Conservation (phyloP, 2,888 invertebrate species). For the Orthonychiurus folsomi region DNA sequence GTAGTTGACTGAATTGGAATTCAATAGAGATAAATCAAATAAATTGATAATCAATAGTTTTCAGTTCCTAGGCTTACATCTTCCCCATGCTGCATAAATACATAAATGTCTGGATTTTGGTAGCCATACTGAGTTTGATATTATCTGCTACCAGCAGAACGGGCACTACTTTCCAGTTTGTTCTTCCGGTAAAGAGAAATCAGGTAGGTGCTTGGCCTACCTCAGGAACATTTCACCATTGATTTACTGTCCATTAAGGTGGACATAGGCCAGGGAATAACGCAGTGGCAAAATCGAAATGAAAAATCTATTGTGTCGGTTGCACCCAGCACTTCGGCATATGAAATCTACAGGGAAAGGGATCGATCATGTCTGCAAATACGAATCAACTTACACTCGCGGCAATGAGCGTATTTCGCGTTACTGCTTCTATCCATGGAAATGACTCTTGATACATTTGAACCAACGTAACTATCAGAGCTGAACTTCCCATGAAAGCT, state of each 20-base stretch:
- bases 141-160: too few relatives aligned
- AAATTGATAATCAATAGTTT: too few relatives aligned
- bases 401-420: slow-evolving; percentile 59
- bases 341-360: not conserved
- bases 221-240: too few relatives aligned
- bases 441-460: slow-evolving; percentile 50
- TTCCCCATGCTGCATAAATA: too few relatives aligned
- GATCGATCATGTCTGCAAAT: not conserved
- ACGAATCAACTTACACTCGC: slow-evolving; percentile 51
- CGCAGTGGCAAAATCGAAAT: not conserved
- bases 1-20: too few relatives aligned
- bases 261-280: not conserved
- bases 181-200: too few relatives aligned
- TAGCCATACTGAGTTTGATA: too few relatives aligned
- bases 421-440: slow-evolving; percentile 61
- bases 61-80: too few relatives aligned
- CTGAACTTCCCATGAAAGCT: slow-evolving; percentile 54
- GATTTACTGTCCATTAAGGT: not conserved
- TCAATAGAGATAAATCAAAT: too few relatives aligned
- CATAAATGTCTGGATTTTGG: too few relatives aligned
- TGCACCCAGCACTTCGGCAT: not conserved
- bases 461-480: slow-evolving; percentile 58
- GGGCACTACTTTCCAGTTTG: too few relatives aligned
- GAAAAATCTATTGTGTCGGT: not conserved
- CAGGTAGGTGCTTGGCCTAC: too few relatives aligned